Base-by-base conservation (phyloP, 2,888 invertebrate species). In the Polymixis flavicincta region DNA sequence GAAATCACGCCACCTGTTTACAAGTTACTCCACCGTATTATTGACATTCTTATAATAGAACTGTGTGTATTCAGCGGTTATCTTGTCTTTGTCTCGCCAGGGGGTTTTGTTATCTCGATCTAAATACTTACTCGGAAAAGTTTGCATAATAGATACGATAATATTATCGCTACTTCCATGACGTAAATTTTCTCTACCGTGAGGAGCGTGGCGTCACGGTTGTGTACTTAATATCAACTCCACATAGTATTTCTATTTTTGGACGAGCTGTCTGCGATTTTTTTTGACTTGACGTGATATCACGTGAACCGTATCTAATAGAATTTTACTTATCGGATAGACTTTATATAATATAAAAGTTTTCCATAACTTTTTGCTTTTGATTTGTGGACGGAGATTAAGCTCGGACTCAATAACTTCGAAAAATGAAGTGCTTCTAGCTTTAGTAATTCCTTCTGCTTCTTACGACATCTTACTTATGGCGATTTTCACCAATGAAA, bases 71-170 rank as follows among this genome's bases (percentile, higher is more conserved):
- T 75, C 54, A 76, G 32, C 50, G 9, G 63, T 77, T 81, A 87
- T 84, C 80, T 82, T 52, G 59, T 65, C 81, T 80, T 83, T 82
- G 88, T 83, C 85, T 80, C 84, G 73, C 71, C 68, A 71, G 85
- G 88, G 88, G 86, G 88, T 81, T 83, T 79, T 71, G 28, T 76
- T 81, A 87, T 86, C 75, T 65, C 37, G 17, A 57, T 70, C 1
- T 65, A 83, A 76, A 85, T 78, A 81, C 60, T 67, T 71, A 66
- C 59, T 71, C 60, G 68, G 75, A 76, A 78, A 71, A 76, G 64
- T 80, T 78, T 76, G 64, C 67, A 77, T 74, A 74, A 77, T 54
- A 71, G 14, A 25, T 32, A 67, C n/a, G 83, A 86, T 83, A 83
- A 71, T n/a, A 54, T 74, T 79, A 65, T 69, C 72, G 50, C 45